A percentile compares a stretch with the other conserved stretches of the same genome.
phyloP scores from a whole-genome alignment of 2,797 vertebrate genomes.

The Sphaeramia orbicularis region DNA sequence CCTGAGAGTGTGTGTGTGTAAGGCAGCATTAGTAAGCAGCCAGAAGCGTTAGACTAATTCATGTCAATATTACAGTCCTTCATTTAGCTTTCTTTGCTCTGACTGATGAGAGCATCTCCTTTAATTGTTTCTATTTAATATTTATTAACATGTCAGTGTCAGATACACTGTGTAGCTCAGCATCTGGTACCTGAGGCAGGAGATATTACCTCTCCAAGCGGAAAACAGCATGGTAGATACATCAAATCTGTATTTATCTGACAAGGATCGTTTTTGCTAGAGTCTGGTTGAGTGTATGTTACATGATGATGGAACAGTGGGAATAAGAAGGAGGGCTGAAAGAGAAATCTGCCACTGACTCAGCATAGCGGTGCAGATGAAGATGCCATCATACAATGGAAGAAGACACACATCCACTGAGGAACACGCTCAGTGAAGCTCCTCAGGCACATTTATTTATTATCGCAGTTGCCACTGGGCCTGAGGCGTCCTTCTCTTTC shows the following conservation, averaged over 20 bases:
- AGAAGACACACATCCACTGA: constrained; percentile 30
- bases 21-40: constrained; percentile 33
- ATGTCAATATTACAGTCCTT: constrained; percentile 26
- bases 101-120: constrained; percentile 44
- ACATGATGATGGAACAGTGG: constrained; percentile 34
- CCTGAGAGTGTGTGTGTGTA: not conserved
- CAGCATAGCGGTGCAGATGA: constrained; percentile 60
- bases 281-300: constrained; percentile 21
- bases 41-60: constrained; percentile 23
- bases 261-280: not conserved
- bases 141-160: constrained; percentile 46
- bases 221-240: constrained; percentile 27
- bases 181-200: constrained; percentile 33
- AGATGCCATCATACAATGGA: constrained; percentile 49
- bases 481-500: constrained; percentile 21
- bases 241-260: constrained; percentile 46
- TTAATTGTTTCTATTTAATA: constrained; percentile 54
- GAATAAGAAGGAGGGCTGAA: not conserved
- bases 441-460: constrained; percentile 42
- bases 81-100: constrained; percentile 29
- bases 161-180: constrained; percentile 24
- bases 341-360: constrained; percentile 53
- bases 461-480: constrained; percentile 13
- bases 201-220: constrained; percentile 31
- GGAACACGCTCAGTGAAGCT: constrained; percentile 11